Percentiles rank a stretch among this genome's conserved stretches.
phyloP scores from a whole-genome alignment of 2,888 invertebrate species.

The Drosophila barbarae region DNA sequence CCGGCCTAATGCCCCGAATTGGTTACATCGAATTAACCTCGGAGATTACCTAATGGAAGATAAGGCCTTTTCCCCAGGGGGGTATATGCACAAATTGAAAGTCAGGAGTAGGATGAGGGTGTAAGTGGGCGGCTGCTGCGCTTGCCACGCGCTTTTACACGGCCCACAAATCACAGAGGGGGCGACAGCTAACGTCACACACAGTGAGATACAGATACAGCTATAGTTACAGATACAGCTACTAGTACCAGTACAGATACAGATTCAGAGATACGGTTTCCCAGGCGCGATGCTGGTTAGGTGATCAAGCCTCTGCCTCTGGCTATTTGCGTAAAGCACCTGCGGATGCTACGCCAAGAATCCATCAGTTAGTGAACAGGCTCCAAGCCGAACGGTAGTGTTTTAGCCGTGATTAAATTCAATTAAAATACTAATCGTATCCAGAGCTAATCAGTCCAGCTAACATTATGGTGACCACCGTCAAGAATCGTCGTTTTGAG shows the following conservation, averaged over 20 bases:
- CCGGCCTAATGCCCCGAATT: conserved; percentile 4
- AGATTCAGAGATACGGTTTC: conserved; percentile 4
- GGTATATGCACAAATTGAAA: background rate
- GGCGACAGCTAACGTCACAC: conserved; percentile 26
- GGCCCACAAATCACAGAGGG: conserved; percentile 23
- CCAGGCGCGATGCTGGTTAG: conserved; percentile 35
- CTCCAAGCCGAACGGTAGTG: conserved; percentile 55
- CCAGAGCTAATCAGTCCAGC: background rate
- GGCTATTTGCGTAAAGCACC: conserved; percentile 33
- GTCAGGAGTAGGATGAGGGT: background rate
- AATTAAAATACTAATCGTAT: background rate
- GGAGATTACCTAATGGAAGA: conserved; percentile 6
- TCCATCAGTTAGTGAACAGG: conserved; percentile 70
- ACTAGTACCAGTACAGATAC: background rate
- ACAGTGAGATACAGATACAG: background rate
- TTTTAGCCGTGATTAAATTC: conserved; percentile 30
- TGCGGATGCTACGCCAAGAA: conserved; percentile 48
- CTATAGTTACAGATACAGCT: conserved; percentile 4
- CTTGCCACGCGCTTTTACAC: conserved; percentile 34
- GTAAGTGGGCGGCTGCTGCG: conserved; percentile 1
- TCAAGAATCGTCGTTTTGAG: conserved; percentile 77
- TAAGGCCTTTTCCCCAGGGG: conserved; percentile 2
- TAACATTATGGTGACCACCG: conserved; percentile 53
- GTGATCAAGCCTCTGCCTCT: conserved; percentile 26
- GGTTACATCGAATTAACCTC: conserved; percentile 16